Conservation (phyloP, 2,888 invertebrate species). For the Brassicogethes aeneus region DNA sequence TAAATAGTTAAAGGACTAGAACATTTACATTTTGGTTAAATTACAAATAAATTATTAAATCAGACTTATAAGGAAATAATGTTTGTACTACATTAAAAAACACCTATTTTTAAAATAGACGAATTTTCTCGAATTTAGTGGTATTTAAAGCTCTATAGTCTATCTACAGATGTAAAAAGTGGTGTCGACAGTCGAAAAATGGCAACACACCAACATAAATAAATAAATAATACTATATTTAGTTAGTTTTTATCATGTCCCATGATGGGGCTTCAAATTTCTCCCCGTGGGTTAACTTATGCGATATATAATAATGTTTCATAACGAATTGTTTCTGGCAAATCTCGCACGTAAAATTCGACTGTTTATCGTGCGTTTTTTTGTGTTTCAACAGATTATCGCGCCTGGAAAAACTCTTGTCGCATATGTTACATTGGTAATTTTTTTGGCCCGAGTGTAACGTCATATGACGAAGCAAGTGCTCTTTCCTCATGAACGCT, state of each 20-base stretch:
- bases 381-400: slow-evolving; percentile 53
- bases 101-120: too few relatives aligned
- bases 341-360: slow-evolving; percentile 53
- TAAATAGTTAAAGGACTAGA: too few relatives aligned
- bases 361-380: slow-evolving; percentile 48
- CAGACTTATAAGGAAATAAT: too few relatives aligned
- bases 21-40: too few relatives aligned
- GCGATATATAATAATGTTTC: slow-evolving; percentile 57
- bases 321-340: slow-evolving; percentile 59
- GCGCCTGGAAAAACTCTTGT: slow-evolving; percentile 46
- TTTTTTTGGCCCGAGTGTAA: slow-evolving; percentile 61
- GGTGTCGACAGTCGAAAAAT: too few relatives aligned
- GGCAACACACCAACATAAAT: too few relatives aligned
- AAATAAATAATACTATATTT: too few relatives aligned
- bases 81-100: too few relatives aligned
- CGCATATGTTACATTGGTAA: slow-evolving; percentile 51
- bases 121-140: too few relatives aligned
- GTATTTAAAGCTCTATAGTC: too few relatives aligned
- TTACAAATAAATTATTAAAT: too few relatives aligned
- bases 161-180: too few relatives aligned
- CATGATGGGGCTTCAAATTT: slow-evolving; percentile 6
- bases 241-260: not conserved
- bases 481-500: slow-evolving; percentile 60
- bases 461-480: slow-evolving; percentile 55
- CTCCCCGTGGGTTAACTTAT: slow-evolving; percentile 45